phyloP scores from a whole-genome alignment of 1,140 invertebrate species.

The Triops cancriformis region DNA sequence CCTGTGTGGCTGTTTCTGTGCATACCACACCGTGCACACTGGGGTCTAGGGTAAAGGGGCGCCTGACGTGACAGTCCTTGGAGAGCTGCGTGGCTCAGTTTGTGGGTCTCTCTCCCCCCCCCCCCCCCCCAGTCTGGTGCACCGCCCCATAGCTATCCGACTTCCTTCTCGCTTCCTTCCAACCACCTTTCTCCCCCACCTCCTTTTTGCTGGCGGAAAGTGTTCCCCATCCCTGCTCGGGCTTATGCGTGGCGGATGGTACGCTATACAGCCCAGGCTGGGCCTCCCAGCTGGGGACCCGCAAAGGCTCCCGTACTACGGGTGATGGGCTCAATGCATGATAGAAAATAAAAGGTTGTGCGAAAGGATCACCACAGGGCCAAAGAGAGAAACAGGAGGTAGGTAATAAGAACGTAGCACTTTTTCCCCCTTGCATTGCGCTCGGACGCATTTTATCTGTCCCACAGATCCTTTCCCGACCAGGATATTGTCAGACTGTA shows the following conservation, averaged over 20 bases:
- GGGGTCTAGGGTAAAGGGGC: constrained; percentile 3
- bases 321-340: constrained; percentile 8
- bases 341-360: background rate
- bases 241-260: background rate
- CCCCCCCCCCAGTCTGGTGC: background rate
- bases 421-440: background rate
- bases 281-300: background rate
- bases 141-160: background rate
- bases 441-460: background rate
- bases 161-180: background rate
- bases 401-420: background rate
- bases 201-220: background rate
- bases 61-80: constrained; percentile 12
- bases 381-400: background rate
- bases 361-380: background rate
- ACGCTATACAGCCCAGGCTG: background rate
- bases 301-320: background rate
- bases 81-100: constrained; percentile 6
- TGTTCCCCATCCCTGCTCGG: background rate
- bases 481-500: background rate
- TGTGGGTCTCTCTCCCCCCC: background rate
- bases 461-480: background rate
- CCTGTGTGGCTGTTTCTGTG: background rate
- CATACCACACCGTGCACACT: constrained; percentile 4
- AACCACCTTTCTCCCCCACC: background rate